phyloP scores from a whole-genome alignment of 2,797 vertebrate genomes.

The Hyperoplus immaculatus region DNA sequence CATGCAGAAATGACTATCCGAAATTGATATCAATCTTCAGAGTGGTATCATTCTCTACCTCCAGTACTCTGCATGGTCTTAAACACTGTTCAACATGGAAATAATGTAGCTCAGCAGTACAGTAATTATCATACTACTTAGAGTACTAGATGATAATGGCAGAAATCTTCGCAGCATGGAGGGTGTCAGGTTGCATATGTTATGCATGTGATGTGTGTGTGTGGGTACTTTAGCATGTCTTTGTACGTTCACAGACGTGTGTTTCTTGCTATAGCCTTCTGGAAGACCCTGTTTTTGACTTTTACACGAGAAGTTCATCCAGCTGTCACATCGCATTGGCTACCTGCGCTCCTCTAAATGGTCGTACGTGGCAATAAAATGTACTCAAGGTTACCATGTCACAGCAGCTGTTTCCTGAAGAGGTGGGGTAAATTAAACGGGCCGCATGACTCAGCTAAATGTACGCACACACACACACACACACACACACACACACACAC shows the following conservation, averaged over 20 bases:
- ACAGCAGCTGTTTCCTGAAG: slow-evolving; percentile 71
- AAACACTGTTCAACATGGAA: not conserved
- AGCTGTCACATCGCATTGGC: slow-evolving; percentile 58
- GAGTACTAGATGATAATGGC: not conserved
- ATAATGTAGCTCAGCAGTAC: not conserved
- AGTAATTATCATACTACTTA: not conserved
- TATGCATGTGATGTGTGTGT: not conserved
- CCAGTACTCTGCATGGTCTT: not conserved
- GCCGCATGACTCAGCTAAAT: slow-evolving; percentile 69
- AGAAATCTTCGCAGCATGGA: not conserved
- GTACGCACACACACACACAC: not conserved
- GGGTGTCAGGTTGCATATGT: not conserved
- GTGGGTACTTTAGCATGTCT: not conserved
- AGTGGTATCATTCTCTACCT: not conserved
- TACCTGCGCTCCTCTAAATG: slow-evolving; percentile 41
- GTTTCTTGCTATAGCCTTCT: not conserved
- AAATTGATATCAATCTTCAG: slow-evolving; percentile 18
- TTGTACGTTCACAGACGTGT: not conserved
- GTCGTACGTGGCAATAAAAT: slow-evolving; percentile 61
- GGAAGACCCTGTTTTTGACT: slow-evolving; percentile 19
- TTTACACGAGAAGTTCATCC: slow-evolving; percentile 45
- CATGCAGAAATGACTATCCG: slow-evolving; percentile 21
- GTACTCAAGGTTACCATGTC: slow-evolving; percentile 70
- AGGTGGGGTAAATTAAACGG: slow-evolving; percentile 67
- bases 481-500: not conserved